Evolutionary conservation across 1,140 invertebrate genomes (phyloP).

Genomic region (Subanguina moxae): DNA sequence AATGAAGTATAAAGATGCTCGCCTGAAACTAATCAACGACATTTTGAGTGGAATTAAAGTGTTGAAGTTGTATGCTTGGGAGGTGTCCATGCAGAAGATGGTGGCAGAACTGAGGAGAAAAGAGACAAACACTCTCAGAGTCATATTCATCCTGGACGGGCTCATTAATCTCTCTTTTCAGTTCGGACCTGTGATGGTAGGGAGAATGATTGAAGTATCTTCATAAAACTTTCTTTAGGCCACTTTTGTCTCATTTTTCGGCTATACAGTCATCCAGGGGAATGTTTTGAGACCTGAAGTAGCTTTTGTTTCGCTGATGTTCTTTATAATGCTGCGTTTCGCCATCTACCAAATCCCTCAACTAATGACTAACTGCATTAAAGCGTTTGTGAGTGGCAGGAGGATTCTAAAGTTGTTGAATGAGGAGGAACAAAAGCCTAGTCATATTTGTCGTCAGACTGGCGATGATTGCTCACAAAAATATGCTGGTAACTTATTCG

Average conservation of each 20-base stretch:
- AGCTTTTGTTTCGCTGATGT: conserved; percentile 68
- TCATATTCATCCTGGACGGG: conserved; percentile 25
- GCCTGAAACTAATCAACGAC: conserved; percentile 65
- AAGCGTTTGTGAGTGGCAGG: conserved; percentile 24
- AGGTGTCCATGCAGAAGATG: conserved; percentile 65
- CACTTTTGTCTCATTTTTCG: conserved; percentile 29
- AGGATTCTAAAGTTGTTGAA: conserved; percentile 33
- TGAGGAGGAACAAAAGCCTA: conserved; percentile 17
- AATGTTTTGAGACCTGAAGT: conserved; percentile 65
- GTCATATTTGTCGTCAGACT: conserved; percentile 8
- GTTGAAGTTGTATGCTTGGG: conserved; percentile 85
- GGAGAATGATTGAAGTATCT: neutral
- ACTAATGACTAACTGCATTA: conserved; percentile 19
- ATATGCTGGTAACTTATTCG: too few species aligned
- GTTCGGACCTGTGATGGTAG: conserved; percentile 25
- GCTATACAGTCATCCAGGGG: conserved; percentile 39
- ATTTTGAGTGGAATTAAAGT: conserved; percentile 67
- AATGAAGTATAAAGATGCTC: conserved; percentile 64
- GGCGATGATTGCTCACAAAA: neutral
- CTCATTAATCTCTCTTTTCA: conserved; percentile 29
- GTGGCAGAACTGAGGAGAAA: conserved; percentile 21
- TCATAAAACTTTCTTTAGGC: conserved; percentile 29
- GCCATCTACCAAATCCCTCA: conserved; percentile 33
- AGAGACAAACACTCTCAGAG: conserved; percentile 21
- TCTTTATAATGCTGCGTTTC: conserved; percentile 65